Evolutionary conservation across 30 jellyfish, hydroid and myxozoan genomes (phyloP), one percentile per base, ranked within the genome.

Genomic region (Chironex yamaguchii): DNA sequence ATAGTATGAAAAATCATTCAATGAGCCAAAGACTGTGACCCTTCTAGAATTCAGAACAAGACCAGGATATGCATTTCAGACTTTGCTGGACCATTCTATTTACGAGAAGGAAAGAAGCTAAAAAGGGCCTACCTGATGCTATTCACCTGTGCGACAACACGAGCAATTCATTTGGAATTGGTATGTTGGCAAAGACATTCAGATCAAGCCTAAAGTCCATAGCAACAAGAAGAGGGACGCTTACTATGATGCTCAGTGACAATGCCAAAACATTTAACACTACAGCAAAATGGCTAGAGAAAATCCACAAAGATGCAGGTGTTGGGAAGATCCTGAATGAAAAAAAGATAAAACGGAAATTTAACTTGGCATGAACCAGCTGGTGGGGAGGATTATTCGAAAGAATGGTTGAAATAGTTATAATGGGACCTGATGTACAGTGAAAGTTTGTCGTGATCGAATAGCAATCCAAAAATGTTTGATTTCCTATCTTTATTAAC

Each of bases 331-430:
- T 22, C 31, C 73, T 81, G 1, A 49, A 30, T 20, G 33, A 65
- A 34, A 17, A 21, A 51, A 42, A 67, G 20, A 81, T 81, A 1
- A 62, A 64, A 34, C 67, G 91, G 87, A 64, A 65, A 28, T 81
- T 81, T 52, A 81, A 81, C 49, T 52, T 81, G 17, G 30, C 90
- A 54, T 52, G 85, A 78, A 67, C 82, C 11, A 30, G 73, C 20
- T 82, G 89, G 93, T 65, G 93, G 95, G 90, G 92, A 26, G 95
- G 91, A 3, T 36, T 81, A 49, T 62, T 58, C 67, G 91, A 81
- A 31, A 12, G 91, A 22, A 81, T 83, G 87, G 80, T 67, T 13
- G 89, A 79, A 25, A 20, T 83, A 0, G 62, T 58, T n/a, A n/a
- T n/a, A n/a, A n/a, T n/a, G n/a, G n/a, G n/a, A n/a, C n/a, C n/a